Base-by-base conservation (phyloP, 1,140 invertebrate genomes). In the Thaumetopoea pityocampa region DNA sequence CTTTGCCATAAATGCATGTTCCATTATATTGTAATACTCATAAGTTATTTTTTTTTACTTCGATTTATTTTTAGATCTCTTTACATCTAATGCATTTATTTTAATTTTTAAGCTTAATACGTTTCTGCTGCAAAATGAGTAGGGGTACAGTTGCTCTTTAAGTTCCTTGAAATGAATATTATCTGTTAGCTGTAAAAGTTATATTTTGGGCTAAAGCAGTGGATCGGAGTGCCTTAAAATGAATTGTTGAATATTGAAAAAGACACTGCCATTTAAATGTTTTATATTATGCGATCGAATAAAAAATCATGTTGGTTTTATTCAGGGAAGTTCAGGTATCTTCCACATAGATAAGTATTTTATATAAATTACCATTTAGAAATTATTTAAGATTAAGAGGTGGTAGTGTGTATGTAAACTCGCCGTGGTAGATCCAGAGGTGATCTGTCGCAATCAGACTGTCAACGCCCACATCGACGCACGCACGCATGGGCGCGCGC, bases 1-100 rank as follows among this genome's bases (percentile, higher is more conserved):
- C 73, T 86, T 81, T 86, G 84, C 84, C 84, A 86, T 86, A 86
- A 51, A 82, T 85, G 79, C 82, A 86, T 85, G 84, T 86, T 86
- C 84, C 84, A 85, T 79, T 85, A 71, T 80, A 69, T 79, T 76
- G 71, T 86, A 86, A 86, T 86, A 86, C 84, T 86, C 84, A 85
- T 82, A 77, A 81, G 78, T 78, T 84, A 77, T 80, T 77, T 64
- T 64, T n/a, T 59, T 70, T 69, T 79, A 65, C 72, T 77, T 81
- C 67, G 57, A 71, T 83, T 50, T 84, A 80, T 71, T 79, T 77
- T 83, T 76, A 80, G 82, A 84, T 85, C 73, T 80, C 77, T 81
- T 79, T 79, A 73, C 74, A 61, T 78, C 69, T 84, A 82, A 76
- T 83, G 79, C 81, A 86, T 81, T 85, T 84, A 82, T 84, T 70